Percentiles rank a stretch among this genome's conserved stretches.
Conservation (phyloP, 2,113 vertebrate genomes). For the Prolemur simus region DNA sequence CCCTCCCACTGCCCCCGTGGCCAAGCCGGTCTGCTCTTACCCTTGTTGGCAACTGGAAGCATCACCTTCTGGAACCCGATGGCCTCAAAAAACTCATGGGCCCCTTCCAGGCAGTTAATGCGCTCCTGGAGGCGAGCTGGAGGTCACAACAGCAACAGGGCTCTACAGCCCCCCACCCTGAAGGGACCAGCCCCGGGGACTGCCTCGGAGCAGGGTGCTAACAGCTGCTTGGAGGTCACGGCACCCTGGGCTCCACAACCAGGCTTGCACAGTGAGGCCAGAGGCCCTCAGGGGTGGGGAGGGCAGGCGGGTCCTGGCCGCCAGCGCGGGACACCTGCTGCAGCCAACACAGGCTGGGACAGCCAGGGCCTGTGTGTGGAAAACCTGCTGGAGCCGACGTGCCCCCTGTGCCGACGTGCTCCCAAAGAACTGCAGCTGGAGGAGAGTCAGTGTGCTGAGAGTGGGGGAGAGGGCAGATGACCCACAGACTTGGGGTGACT, state of each 20-base stretch:
- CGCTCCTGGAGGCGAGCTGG: slow-evolving; percentile 88
- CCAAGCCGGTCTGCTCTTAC: slow-evolving; percentile 76
- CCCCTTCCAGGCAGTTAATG: slow-evolving; percentile 90
- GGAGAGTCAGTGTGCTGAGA: not conserved
- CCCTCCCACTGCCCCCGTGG: fast-evolving
- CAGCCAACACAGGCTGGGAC: fast-evolving
- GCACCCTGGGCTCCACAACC: not conserved
- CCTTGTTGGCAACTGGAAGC: slow-evolving; percentile 89
- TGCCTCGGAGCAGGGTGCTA: fast-evolving
- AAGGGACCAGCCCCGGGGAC: fast-evolving
- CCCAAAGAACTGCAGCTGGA: not conserved
- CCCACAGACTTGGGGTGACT: too few relatives aligned
- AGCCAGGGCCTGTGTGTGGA: too few relatives aligned
- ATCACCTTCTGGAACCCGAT: slow-evolving; percentile 89
- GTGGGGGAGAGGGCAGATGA: not conserved
- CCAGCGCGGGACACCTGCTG: too few relatives aligned
- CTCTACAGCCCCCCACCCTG: not conserved
- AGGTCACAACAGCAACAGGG: not conserved
- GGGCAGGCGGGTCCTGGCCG: not conserved
- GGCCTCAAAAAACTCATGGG: slow-evolving; percentile 91
- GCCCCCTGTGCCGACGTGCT: not conserved
- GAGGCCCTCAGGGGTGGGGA: not conserved
- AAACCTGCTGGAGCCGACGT: not conserved
- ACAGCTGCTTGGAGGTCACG: not conserved
- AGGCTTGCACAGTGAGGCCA: not conserved